These are phyloP conservation scores for Drosophila equinoxialis DNA, from an alignment of 1,140 invertebrate genomes.

Conservation along the genomic window DNA sequence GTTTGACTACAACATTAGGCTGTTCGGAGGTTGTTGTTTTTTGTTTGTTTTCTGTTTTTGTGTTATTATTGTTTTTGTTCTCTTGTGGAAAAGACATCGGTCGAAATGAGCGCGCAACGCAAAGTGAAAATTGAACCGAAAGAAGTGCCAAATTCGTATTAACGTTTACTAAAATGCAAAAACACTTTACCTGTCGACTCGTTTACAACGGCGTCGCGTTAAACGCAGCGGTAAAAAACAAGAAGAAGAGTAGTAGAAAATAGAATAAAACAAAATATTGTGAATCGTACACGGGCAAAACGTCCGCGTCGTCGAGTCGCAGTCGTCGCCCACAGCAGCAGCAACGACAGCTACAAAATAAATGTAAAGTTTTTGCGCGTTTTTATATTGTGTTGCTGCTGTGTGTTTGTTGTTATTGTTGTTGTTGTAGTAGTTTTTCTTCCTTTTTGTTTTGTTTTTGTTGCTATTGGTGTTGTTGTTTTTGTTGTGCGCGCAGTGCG, in stretches of 20 bases:
- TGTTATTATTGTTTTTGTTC: too few species aligned
- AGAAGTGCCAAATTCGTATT: slow-evolving; percentile 19
- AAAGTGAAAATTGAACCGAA: slow-evolving; percentile 39
- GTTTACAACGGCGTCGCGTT: slow-evolving; percentile 48
- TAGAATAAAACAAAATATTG: slow-evolving; percentile 23
- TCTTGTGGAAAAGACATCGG: slow-evolving; percentile 40
- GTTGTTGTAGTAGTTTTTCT: slow-evolving; percentile 23
- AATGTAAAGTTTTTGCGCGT: slow-evolving; percentile 65
- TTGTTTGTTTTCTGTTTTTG: too few species aligned
- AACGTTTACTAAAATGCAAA: too few species aligned
- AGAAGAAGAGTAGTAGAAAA: slow-evolving; percentile 13
- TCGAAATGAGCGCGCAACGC: slow-evolving; percentile 48
- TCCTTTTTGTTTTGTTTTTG: slow-evolving; percentile 19
- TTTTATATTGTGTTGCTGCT: slow-evolving; percentile 20
- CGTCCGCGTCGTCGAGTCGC: slow-evolving; percentile 40
- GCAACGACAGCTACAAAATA: slow-evolving; percentile 30
- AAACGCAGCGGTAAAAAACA: slow-evolving; percentile 49
- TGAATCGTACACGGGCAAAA: slow-evolving; percentile 20
- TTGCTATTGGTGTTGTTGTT: slow-evolving; percentile 7
- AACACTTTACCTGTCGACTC: slow-evolving; percentile 59
- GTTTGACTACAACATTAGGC: too few species aligned
- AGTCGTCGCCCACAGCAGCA: slow-evolving; percentile 27
- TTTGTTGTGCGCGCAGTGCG: slow-evolving; percentile 54
- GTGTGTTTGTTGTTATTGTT: slow-evolving; percentile 34
- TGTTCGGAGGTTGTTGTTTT: too few species aligned